A percentile compares a stretch with the other conserved stretches of the same genome.
These are phyloP conservation scores for Tetrax tetrax DNA, from an alignment of 2,113 vertebrate species.

Conservation along the genomic window DNA sequence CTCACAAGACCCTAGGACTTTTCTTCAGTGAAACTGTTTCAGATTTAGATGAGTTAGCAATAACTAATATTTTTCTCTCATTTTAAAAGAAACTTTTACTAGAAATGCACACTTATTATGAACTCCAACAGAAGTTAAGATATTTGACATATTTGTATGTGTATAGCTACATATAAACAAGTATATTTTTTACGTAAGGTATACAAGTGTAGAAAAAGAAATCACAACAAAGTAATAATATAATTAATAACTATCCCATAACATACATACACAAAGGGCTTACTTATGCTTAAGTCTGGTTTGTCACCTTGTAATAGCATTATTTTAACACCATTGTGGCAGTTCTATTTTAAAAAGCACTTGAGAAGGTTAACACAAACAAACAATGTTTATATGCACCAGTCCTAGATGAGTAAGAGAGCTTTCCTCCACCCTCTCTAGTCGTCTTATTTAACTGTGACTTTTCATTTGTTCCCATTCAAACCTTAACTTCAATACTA, in stretches of 20 bases:
- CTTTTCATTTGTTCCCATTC: not conserved
- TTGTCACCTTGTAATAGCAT: not conserved
- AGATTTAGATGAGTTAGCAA: not conserved
- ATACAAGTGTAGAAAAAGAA: not conserved
- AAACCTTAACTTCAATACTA: not conserved
- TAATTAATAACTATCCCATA: not conserved
- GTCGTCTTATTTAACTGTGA: not conserved
- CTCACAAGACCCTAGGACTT: not conserved
- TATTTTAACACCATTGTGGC: not conserved
- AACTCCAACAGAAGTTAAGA: not conserved
- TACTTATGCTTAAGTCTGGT: not conserved
- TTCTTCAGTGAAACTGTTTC: not conserved
- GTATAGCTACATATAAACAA: not conserved
- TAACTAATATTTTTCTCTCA: not conserved
- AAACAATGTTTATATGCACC: not conserved
- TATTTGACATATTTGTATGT: too few relatives aligned
- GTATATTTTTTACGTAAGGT: not conserved
- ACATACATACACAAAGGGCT: not conserved
- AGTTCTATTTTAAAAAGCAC: not conserved
- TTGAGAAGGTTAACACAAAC: not conserved
- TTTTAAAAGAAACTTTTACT: not conserved
- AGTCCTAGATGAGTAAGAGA: not conserved
- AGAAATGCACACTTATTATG: not conserved
- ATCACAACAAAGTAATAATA: not conserved
- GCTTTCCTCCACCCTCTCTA: not conserved